Base-by-base conservation (phyloP, 1,140 invertebrate genomes). In the Platorchestia sp. region DNA sequence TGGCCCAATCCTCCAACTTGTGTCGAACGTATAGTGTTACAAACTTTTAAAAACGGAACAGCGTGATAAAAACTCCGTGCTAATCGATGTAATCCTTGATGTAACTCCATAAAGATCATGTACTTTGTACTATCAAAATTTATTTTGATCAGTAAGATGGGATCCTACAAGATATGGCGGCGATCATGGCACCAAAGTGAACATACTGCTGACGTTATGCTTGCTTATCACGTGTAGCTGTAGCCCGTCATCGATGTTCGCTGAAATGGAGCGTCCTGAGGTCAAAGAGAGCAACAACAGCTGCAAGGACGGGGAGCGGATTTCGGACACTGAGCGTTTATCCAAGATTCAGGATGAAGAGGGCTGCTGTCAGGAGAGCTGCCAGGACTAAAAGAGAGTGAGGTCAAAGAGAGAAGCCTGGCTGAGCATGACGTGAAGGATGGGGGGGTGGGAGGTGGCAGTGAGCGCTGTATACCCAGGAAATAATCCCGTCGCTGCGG, bases 261-360 rank as follows among this genome's bases (percentile, higher is more conserved):
- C 59, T 27, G 36, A 75, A 75, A 75, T 36, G 10, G 59, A 75
- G 59, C 27, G 14, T 75, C 47, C 36, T 75, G 87, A 90, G 87
- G 87, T 90, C 87, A 90, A 90, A 90, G 87, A 90, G 87, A 90
- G 87, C 41, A 90, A 90, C 41, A 90, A 44, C 87, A 44, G 36
- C 27, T 22, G 27, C 59, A 75, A 75, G 14, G 59, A 75, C 59
- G 59, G 59, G n/a, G 59, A 3, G 27, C 59, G 59, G 59, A 75
- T 75, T 75, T 75, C 27, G 27, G 59, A 75, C 59, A 14, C 59
- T 3, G 59, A 36, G 87, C 86, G 36, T 45, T 43, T 90, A 90
- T 90, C 87, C 87, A 44, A 90, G 87, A 43, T 90, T 90, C 6
- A 90, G 41, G 87, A 90, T 90, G 44, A 90, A 44, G 44, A 44